Conservation (phyloP, 1,140 invertebrate genomes). For the Brachionus sp. region DNA sequence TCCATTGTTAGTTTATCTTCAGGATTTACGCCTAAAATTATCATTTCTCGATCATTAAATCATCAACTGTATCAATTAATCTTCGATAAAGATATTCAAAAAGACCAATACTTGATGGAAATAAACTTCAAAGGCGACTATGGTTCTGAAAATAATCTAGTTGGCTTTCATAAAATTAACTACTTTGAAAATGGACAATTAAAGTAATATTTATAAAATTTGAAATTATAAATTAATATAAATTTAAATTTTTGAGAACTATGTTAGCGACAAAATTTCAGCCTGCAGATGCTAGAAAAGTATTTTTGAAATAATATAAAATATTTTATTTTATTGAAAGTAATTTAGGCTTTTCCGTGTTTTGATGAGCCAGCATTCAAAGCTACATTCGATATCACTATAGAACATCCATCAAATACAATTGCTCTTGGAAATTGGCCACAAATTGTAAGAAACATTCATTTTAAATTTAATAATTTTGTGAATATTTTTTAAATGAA, state of each 20-base stretch:
- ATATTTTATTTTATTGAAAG: background rate
- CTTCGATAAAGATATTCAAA: background rate
- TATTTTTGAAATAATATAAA: background rate
- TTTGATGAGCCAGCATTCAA: slow-evolving; percentile 45
- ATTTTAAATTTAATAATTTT: background rate
- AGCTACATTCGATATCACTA: slow-evolving; percentile 67
- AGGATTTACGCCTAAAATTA: background rate
- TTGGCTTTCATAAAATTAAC: slow-evolving; percentile 25
- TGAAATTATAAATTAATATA: background rate
- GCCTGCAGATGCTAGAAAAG: slow-evolving; percentile 36
- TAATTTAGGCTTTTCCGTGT: slow-evolving; percentile 39
- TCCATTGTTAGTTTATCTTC: background rate
- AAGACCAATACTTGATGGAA: background rate
- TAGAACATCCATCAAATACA: slow-evolving; percentile 30
- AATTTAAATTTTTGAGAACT: background rate
- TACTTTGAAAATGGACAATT: slow-evolving; percentile 17
- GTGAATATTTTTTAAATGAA: background rate
- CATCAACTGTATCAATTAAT: slow-evolving; percentile 38
- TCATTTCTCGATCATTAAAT: background rate
- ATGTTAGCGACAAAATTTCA: slow-evolving; percentile 26
- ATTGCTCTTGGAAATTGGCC: slow-evolving; percentile 38
- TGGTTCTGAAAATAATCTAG: slow-evolving; percentile 30
- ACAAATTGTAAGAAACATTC: background rate
- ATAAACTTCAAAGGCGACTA: background rate
- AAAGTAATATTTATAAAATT: background rate